Evolutionary conservation across 2,797 vertebrate genomes (phyloP), one percentile per base, ranked within the genome.

Genomic region (Taeniopygia guttata): DNA sequence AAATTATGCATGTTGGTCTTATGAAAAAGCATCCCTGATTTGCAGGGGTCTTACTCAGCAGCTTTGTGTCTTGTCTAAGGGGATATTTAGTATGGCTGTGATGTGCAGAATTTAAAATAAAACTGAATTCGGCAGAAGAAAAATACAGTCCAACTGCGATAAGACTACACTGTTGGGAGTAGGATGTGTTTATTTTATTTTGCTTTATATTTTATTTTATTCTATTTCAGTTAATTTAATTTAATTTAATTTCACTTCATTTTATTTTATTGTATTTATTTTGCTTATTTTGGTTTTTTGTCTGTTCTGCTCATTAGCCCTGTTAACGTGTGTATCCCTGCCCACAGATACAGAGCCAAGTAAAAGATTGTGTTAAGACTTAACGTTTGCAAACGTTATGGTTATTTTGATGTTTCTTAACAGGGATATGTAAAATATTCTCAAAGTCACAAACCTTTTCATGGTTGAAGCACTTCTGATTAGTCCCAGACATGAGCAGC

Each of bases 1-100:
- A 98, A 98, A 98, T 98, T 98, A 98, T 98, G 98, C 97, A 98
- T 98, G 97, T 95, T 97, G 97, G 95, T 96, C 97, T 98, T 98
- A 98, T 97, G 97, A 98, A 98, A 98, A 98, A 97, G 96, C 97
- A 95, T 97, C 82, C 94, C 97, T 98, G 97, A 97, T 98, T 98
- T 98, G 97, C 97, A 98, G 96, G 94, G 97, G 91, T 97, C 98
- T 98, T 98, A 98, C 97, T 98, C 98, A 98, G 98, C 98, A 98
- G 94, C 97, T 97, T 97, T 97, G 97, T 83, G 68, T 96, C 97
- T 97, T 96, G 97, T 98, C 97, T 98, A 97, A 97, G 93, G 97
- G 97, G 97, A 98, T 98, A 98, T 98, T 98, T 98, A 98, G 97
- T 98, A 97, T 98, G 97, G 97, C 97, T 98, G 98, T 97, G 97